Percentiles rank a stretch among this genome's conserved stretches.
Evolutionary conservation across 2,888 invertebrate species (phyloP).

Genomic region (Himalopsyche kuldschensis): DNA sequence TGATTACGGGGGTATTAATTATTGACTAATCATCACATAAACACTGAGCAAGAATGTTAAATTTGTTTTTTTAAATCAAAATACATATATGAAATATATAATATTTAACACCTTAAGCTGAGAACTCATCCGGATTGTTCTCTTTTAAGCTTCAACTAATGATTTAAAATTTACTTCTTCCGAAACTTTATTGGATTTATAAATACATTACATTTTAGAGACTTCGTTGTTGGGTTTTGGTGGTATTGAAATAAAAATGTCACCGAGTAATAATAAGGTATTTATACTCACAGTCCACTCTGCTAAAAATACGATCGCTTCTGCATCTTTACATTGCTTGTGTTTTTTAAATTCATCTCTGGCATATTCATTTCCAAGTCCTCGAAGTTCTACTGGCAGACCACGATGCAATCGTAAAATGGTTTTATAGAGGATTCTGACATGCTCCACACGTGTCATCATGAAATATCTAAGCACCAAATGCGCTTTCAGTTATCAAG

Average conservation of each 20-base stretch:
- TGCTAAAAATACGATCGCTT: conserved; percentile 75
- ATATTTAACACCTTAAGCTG: no score
- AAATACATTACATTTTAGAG: no score
- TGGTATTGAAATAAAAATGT: not conserved
- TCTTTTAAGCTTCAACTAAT: no score
- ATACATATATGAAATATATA: no score
- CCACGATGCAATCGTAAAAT: conserved; percentile 78
- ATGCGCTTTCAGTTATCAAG: no score
- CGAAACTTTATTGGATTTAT: no score
- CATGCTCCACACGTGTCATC: conserved; percentile 54
- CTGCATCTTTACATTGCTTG: conserved; percentile 69
- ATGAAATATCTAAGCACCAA: not conserved
- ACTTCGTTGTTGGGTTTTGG: not conserved
- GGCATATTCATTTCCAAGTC: conserved; percentile 76
- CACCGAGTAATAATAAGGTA: not conserved
- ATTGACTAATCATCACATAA: no score
- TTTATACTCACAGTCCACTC: conserved; percentile 80
- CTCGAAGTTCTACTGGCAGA: conserved; percentile 69
- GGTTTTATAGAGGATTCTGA: conserved; percentile 75
- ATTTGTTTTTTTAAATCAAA: no score
- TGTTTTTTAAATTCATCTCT: conserved; percentile 86
- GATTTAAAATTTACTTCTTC: no score
- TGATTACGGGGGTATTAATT: no score
- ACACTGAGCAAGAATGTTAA: no score
- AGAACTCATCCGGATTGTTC: no score